Conservation (phyloP, 2,797 vertebrate species). For the Gephyroberyx darwinii region DNA sequence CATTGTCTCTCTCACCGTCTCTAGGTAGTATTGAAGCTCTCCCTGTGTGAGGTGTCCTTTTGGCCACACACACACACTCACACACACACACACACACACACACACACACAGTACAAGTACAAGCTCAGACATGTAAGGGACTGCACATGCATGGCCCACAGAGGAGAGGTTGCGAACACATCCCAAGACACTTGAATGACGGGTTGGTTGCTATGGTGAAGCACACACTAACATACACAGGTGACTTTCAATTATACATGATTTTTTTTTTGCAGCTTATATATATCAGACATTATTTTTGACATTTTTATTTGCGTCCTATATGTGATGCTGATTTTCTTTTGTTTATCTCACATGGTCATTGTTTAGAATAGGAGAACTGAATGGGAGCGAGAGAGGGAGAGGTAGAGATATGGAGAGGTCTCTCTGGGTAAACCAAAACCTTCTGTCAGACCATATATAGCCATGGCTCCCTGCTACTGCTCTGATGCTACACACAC, state of each 20-base stretch:
- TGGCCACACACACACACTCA: conserved; percentile 4
- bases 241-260: neutral
- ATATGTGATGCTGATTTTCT: neutral
- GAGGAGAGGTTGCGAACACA: conserved; percentile 35
- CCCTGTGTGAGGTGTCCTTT: neutral
- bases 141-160: conserved; percentile 14
- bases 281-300: neutral
- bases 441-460: conserved; percentile 68
- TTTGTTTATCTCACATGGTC: neutral
- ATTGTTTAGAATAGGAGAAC: conserved; percentile 48
- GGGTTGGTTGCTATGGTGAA: conserved; percentile 48
- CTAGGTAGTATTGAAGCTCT: neutral
- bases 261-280: neutral
- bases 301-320: neutral
- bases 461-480: conserved; percentile 66
- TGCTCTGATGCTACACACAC: conserved; percentile 35
- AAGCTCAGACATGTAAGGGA: conserved; percentile 1
- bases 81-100: conserved; percentile 12
- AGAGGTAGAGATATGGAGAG: conserved; percentile 40
- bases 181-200: conserved; percentile 32
- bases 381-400: neutral
- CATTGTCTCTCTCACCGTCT: neutral
- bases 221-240: conserved; percentile 1
- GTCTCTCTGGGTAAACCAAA: conserved; percentile 45
- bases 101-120: conserved; percentile 10